Evolutionary conservation across 2,888 invertebrate species (phyloP).

Genomic region (Trisateles emortualis): DNA sequence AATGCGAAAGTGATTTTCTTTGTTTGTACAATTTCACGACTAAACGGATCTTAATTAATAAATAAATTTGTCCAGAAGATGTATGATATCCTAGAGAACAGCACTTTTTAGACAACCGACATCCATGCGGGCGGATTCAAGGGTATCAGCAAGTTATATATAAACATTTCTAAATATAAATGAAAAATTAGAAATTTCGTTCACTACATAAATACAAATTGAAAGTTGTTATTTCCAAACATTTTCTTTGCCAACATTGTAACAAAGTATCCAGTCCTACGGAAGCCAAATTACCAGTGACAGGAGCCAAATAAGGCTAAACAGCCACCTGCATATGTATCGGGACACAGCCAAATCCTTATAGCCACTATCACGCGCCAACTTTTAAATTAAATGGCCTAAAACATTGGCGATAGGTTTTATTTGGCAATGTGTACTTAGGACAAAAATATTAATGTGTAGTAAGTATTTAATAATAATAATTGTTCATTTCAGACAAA

Average conservation of each 20-base stretch:
- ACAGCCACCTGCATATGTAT: slow-evolving; percentile 64
- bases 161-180: too few relatives aligned
- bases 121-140: too few relatives aligned
- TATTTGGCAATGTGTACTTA: not conserved
- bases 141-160: too few relatives aligned
- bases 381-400: slow-evolving; percentile 65
- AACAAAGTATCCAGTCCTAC: slow-evolving; percentile 35
- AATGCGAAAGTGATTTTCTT: too few relatives aligned
- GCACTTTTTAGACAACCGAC: too few relatives aligned
- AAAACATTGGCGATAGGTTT: slow-evolving; percentile 1
- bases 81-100: too few relatives aligned
- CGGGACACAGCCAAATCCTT: slow-evolving; percentile 56
- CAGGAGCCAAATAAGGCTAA: slow-evolving; percentile 62
- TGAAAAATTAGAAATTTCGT: not conserved
- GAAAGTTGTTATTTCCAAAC: not conserved
- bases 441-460: not conserved
- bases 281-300: slow-evolving; percentile 62
- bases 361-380: slow-evolving; percentile 56
- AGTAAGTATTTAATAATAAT: too few relatives aligned
- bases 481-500: too few relatives aligned
- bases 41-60: too few relatives aligned
- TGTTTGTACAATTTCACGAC: too few relatives aligned
- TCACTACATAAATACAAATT: not conserved
- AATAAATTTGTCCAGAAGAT: too few relatives aligned
- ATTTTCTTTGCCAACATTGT: slow-evolving; percentile 55